phyloP scores from a whole-genome alignment of 1,140 invertebrate genomes.

The Batillaria attramentaria region DNA sequence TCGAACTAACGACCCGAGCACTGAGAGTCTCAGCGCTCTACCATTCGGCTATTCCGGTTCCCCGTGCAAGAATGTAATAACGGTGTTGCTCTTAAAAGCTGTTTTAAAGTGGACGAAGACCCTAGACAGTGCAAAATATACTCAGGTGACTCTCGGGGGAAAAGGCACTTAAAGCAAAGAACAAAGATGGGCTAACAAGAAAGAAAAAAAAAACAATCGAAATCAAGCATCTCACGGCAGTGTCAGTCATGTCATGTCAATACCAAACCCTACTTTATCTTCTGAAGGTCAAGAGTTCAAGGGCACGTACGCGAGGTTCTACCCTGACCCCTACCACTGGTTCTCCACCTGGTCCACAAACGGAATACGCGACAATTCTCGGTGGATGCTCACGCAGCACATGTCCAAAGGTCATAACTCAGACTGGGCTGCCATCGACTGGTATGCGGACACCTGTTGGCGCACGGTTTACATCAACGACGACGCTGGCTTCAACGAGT shows the following conservation, averaged over 20 bases:
- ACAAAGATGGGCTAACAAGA: too few species aligned
- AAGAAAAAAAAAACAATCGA: too few species aligned
- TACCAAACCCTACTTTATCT: background rate
- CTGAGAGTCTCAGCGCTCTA: too few species aligned
- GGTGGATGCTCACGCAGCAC: conserved; percentile 25
- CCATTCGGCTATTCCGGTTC: too few species aligned
- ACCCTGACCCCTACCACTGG: conserved; percentile 31
- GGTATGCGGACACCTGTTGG: conserved; percentile 45
- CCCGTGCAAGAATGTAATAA: too few species aligned
- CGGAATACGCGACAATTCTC: conserved; percentile 35
- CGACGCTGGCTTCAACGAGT: conserved; percentile 19
- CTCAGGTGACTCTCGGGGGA: too few species aligned
- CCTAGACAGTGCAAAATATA: too few species aligned
- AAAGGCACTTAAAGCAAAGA: too few species aligned
- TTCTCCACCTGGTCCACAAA: conserved; percentile 39
- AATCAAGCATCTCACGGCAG: too few species aligned
- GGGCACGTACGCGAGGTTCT: conserved; percentile 27
- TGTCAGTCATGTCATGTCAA: background rate
- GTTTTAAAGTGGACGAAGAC: too few species aligned
- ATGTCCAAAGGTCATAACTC: conserved; percentile 23
- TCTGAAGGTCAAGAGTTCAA: conserved; percentile 3
- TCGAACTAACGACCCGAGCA: too few species aligned
- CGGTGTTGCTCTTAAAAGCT: too few species aligned
- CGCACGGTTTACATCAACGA: conserved; percentile 32
- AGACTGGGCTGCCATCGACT: conserved; percentile 32